These are phyloP conservation scores for Seira musarum DNA, from an alignment of 2,888 invertebrate genomes.

Conservation along the genomic window DNA sequence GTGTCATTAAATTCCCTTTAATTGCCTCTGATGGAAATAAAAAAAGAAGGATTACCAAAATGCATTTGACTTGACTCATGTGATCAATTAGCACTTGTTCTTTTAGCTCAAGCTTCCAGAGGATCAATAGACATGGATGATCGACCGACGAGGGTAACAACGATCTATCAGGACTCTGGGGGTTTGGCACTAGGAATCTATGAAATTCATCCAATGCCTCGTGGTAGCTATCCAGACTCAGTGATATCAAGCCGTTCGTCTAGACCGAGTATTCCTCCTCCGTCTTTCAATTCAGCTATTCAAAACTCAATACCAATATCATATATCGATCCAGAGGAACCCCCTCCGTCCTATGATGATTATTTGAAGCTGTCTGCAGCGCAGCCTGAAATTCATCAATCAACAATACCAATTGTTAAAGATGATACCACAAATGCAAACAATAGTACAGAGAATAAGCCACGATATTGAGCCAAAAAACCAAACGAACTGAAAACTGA, in stretches of 20 bases:
- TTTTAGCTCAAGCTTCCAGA: constrained; percentile 61
- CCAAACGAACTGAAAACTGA: background rate
- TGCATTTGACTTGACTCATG: no score
- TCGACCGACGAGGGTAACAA: constrained; percentile 60
- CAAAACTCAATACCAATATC: constrained; percentile 63
- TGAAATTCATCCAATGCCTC: constrained; percentile 55
- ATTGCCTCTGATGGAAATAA: no score
- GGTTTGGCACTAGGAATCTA: constrained; percentile 58
- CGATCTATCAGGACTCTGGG: constrained; percentile 58
- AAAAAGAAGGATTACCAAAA: no score
- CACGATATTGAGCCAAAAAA: constrained; percentile 32
- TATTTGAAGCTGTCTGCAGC: constrained; percentile 52
- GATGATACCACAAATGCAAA: constrained; percentile 27
- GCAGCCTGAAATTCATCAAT: constrained; percentile 36
- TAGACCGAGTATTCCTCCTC: constrained; percentile 54
- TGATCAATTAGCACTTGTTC: no score
- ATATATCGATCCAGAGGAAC: constrained; percentile 59
- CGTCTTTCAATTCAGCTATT: constrained; percentile 61
- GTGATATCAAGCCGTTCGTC: constrained; percentile 39
- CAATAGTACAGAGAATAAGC: constrained; percentile 49
- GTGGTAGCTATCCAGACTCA: constrained; percentile 46
- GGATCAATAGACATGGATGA: constrained; percentile 57
- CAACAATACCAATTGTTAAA: constrained; percentile 16
- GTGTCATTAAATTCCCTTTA: background rate
- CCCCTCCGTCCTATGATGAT: constrained; percentile 66